A percentile compares a stretch with the other conserved stretches of the same genome.
phyloP scores from a whole-genome alignment of 2,113 vertebrate genomes.

The Peromyscus californicus region DNA sequence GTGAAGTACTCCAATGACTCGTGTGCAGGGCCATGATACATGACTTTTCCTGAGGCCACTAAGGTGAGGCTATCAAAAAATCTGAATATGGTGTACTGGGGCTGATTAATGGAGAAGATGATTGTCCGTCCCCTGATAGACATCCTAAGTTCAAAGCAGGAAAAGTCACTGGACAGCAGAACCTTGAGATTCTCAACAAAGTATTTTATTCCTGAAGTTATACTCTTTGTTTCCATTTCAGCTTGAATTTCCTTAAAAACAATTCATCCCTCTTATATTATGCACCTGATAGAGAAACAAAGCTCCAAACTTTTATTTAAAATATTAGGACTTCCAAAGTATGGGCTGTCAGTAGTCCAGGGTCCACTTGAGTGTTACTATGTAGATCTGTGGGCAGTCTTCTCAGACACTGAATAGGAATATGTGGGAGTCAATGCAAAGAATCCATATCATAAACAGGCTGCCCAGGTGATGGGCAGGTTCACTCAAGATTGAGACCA shows the following conservation, averaged over 20 bases:
- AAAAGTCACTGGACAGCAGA: neutral
- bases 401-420: neutral
- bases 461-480: neutral
- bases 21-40: conserved; percentile 93
- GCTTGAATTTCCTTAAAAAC: neutral
- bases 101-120: conserved; percentile 97
- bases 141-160: conserved; percentile 88
- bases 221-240: neutral
- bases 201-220: neutral
- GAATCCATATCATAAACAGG: neutral
- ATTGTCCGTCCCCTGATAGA: conserved; percentile 91
- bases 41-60: conserved; percentile 91
- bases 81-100: conserved; percentile 95
- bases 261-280: neutral
- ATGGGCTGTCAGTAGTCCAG: neutral
- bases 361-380: neutral
- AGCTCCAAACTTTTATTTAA: neutral
- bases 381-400: neutral
- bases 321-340: neutral
- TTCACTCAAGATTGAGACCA: neutral
- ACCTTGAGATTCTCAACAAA: neutral
- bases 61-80: conserved; percentile 94
- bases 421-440: neutral
- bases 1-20: conserved; percentile 91
- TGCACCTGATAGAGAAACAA: neutral